Base-by-base conservation (phyloP, 1,140 invertebrate genomes). In the Scaptomyza graminum region DNA sequence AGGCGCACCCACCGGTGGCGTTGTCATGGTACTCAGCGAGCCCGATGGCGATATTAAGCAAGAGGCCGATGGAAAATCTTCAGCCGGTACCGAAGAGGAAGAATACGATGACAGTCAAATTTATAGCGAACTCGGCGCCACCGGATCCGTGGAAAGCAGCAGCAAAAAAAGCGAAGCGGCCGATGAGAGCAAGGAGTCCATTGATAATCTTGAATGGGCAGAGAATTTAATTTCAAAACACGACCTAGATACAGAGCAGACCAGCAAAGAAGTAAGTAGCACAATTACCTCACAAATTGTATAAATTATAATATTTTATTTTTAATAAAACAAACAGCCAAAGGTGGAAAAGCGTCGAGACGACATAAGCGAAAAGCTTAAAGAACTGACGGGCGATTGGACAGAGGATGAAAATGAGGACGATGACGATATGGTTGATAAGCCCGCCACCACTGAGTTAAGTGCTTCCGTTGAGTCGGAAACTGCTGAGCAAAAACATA, bases 1-100 rank as follows among this genome's bases (percentile, higher is more conserved):
- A 8, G 84, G 84, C 9, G 79, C 83, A 5, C 59, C 84, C 5
- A 77, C 68, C 43, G 88, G 84, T n/a, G 90, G 90, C 12, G 91
- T 92, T 13, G 91, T 92, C 2, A 92, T 92, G 91, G 90, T 92
- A 11, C 76, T 92, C 2, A 90, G 89, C 49, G 90, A 91, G 44
- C 73, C 74, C 3, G 83, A 88, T n/a, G 70, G 56, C 9, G 72
- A 89, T 15, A 34, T 11, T 0, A 79, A 75, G 44, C 69, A 55
- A 49, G 84, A 89, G 7, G 44, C 43, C 2, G 79, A 84, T 39
- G 75, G n/a, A 12, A 80, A 76, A 41, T 80, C 82, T 3, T 37
- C 63, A 31, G 81, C 82, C 34, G 74, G 79, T 34, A 77, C 80
- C 16, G 84, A 81, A 28, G 79, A 89, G 12, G 90, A 85, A 22